Conservation (phyloP, 1,140 invertebrate genomes). For the Drosophila murphyi region DNA sequence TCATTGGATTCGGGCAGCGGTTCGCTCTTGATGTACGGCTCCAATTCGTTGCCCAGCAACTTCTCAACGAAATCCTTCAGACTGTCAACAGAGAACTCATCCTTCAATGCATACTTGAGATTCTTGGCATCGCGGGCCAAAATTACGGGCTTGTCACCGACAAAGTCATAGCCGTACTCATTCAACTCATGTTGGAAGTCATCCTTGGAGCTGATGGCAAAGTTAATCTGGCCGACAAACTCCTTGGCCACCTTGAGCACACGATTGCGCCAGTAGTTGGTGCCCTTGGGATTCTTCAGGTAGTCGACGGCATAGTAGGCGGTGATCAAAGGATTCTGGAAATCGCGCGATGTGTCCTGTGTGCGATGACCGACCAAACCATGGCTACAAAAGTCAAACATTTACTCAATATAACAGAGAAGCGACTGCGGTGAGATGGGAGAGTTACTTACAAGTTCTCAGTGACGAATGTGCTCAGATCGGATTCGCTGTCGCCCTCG, state of each 20-base stretch:
- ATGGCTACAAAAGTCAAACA: slow-evolving; percentile 87
- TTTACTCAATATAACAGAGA: neutral
- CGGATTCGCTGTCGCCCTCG: slow-evolving; percentile 88
- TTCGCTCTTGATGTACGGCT: slow-evolving; percentile 98
- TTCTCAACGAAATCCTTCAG: slow-evolving; percentile 96
- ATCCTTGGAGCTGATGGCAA: slow-evolving; percentile 96
- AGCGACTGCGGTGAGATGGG: neutral
- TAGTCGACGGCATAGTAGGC: slow-evolving; percentile 98
- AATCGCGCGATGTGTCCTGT: slow-evolving; percentile 93
- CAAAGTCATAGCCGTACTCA: slow-evolving; percentile 96
- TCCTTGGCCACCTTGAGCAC: slow-evolving; percentile 97
- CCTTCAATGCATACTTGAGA: slow-evolving; percentile 95
- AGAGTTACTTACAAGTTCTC: slow-evolving; percentile 92
- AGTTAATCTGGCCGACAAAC: slow-evolving; percentile 90
- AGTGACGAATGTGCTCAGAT: slow-evolving; percentile 92
- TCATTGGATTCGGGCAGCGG: slow-evolving; percentile 94
- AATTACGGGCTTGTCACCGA: slow-evolving; percentile 96
- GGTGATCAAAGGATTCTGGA: slow-evolving; percentile 94
- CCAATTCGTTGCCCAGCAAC: slow-evolving; percentile 92
- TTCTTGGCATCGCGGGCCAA: slow-evolving; percentile 92
- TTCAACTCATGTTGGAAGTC: slow-evolving; percentile 97
- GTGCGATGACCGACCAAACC: slow-evolving; percentile 96
- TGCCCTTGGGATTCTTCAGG: slow-evolving; percentile 97
- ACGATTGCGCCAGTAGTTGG: slow-evolving; percentile 99
- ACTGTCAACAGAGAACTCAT: slow-evolving; percentile 95